These are phyloP conservation scores for Chelmon rostratus DNA, from an alignment of 2,797 vertebrate species.

Conservation along the genomic window DNA sequence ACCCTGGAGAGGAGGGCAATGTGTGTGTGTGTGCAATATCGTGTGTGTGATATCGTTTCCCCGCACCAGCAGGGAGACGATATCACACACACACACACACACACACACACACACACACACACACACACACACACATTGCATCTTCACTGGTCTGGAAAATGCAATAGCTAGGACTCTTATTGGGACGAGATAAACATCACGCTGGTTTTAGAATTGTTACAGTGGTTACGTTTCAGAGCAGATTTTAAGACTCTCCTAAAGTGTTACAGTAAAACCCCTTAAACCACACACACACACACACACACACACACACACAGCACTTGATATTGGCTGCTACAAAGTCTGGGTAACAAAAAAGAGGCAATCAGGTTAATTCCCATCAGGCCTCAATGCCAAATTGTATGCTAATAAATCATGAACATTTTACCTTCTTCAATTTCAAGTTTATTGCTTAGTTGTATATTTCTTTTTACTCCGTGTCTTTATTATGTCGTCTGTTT, in stretches of 20 bases:
- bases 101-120: slow-evolving; percentile 33
- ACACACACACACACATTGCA: slow-evolving; percentile 25
- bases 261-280: neutral
- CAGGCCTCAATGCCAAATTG: neutral
- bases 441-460: neutral
- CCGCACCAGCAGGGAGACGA: slow-evolving; percentile 52
- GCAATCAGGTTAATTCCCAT: neutral
- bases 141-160: slow-evolving; percentile 49
- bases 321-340: neutral
- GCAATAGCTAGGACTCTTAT: slow-evolving; percentile 24
- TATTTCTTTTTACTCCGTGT: neutral
- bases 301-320: slow-evolving; percentile 4
- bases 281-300: too few relatives aligned
- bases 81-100: slow-evolving; percentile 31
- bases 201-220: slow-evolving; percentile 26
- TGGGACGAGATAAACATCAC: slow-evolving; percentile 30
- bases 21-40: slow-evolving; percentile 8
- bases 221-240: neutral
- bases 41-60: slow-evolving; percentile 27
- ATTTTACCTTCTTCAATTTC: neutral
- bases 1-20: slow-evolving; percentile 65
- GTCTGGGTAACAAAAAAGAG: neutral
- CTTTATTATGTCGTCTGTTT: neutral
- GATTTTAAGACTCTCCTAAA: neutral
- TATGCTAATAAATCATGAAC: neutral